Evolutionary conservation across 2,113 vertebrate species (phyloP).

Genomic region (Donacobius atricapilla): DNA sequence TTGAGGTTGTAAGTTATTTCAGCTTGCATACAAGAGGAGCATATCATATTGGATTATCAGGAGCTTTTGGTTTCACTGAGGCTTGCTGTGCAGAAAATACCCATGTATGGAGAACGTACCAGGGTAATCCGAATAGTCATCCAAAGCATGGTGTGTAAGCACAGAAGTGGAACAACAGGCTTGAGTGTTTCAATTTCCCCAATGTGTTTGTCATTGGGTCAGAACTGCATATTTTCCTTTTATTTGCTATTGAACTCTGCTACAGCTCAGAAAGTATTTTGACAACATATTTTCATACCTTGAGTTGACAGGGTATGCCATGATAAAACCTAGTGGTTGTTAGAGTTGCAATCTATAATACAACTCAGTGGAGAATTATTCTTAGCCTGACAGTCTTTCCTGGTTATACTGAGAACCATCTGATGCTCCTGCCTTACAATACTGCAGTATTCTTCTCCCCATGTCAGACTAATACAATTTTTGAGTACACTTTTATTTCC

Average conservation of each 20-base stretch:
- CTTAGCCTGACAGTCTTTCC: background rate
- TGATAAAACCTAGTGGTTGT: background rate
- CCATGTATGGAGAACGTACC: background rate
- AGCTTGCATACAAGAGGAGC: background rate
- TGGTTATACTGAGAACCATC: background rate
- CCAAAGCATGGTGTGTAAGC: background rate
- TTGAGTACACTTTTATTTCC: background rate
- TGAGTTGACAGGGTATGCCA: background rate
- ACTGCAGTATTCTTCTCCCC: background rate
- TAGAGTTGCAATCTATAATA: background rate
- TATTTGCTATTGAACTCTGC: background rate
- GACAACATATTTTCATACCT: background rate
- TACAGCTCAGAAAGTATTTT: background rate
- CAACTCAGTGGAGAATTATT: background rate
- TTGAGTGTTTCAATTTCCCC: conserved; percentile 20
- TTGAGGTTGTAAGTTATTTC: background rate
- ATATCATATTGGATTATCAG: background rate
- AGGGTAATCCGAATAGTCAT: conserved; percentile 20
- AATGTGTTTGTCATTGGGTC: conserved; percentile 14
- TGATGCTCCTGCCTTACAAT: background rate
- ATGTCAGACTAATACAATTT: background rate
- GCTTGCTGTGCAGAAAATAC: background rate
- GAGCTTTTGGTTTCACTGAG: background rate
- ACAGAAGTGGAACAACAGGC: background rate
- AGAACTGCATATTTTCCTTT: background rate